Evolutionary conservation across 1,140 invertebrate species (phyloP).

Genomic region (Brachionus paranguensis): DNA sequence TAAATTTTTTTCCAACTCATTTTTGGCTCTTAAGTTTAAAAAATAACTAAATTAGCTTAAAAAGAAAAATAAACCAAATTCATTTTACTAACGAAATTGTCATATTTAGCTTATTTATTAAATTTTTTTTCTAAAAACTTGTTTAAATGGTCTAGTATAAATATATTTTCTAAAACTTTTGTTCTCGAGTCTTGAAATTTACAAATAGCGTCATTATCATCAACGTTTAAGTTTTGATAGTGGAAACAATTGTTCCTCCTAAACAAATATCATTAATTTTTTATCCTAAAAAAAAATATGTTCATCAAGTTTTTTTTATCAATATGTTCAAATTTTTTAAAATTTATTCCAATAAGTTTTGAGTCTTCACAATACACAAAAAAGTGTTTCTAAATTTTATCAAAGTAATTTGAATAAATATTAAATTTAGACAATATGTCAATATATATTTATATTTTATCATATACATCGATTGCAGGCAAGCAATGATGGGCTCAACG

Average conservation of each 20-base stretch:
- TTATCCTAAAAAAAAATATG: neutral
- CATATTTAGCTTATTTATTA: neutral
- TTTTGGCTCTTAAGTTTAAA: neutral
- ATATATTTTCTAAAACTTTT: neutral
- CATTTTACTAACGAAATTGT: neutral
- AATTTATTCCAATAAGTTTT: neutral
- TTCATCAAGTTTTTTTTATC: conserved; percentile 30
- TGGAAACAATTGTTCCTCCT: conserved; percentile 23
- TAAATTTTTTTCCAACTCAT: neutral
- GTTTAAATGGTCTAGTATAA: neutral
- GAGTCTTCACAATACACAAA: neutral
- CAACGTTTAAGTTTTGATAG: neutral
- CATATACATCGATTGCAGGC: neutral
- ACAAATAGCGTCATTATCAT: conserved; percentile 1
- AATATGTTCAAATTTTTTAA: conserved; percentile 17
- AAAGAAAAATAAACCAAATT: neutral
- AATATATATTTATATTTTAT: neutral
- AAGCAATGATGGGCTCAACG: neutral
- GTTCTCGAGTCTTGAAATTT: neutral
- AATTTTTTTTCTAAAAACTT: neutral
- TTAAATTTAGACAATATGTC: neutral
- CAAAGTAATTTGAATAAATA: neutral
- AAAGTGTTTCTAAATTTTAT: neutral
- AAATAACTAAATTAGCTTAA: neutral
- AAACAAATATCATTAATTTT: neutral